phyloP scores from a whole-genome alignment of 2,113 vertebrate genomes.

The Mustela lutreola region DNA sequence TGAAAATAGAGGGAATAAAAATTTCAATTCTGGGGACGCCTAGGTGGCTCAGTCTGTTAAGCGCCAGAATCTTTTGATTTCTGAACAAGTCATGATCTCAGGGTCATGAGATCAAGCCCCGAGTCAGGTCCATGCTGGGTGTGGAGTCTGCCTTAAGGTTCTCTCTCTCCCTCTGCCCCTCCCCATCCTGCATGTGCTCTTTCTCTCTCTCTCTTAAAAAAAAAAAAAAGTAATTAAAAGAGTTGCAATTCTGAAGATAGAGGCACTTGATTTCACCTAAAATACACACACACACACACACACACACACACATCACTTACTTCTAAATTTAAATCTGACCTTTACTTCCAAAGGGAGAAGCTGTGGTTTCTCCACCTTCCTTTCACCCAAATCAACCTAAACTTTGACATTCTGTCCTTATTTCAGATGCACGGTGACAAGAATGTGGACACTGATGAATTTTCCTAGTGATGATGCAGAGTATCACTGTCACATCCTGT shows the following conservation, averaged over 20 bases:
- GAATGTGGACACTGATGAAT: not conserved
- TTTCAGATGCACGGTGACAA: not conserved
- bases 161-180: not conserved
- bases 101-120: not conserved
- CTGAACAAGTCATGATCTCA: not conserved
- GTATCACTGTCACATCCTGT: not conserved
- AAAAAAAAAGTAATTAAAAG: not conserved
- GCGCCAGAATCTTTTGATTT: not conserved
- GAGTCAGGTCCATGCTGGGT: fast-evolving
- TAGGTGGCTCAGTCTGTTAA: not conserved
- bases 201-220: not conserved
- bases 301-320: not conserved
- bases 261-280: not conserved
- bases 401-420: not conserved
- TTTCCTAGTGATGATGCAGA: not conserved
- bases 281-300: not conserved
- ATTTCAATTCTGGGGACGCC: not conserved
- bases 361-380: not conserved
- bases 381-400: not conserved
- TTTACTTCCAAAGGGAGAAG: not conserved
- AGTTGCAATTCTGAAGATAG: not conserved
- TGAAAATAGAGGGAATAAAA: not conserved
- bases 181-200: not conserved
- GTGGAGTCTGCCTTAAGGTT: not conserved
- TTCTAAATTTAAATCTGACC: not conserved